These are phyloP conservation scores for Eunapius fragilis DNA, from an alignment of 37 sponge, comb jelly and placozoan genomes.

Conservation along the genomic window DNA sequence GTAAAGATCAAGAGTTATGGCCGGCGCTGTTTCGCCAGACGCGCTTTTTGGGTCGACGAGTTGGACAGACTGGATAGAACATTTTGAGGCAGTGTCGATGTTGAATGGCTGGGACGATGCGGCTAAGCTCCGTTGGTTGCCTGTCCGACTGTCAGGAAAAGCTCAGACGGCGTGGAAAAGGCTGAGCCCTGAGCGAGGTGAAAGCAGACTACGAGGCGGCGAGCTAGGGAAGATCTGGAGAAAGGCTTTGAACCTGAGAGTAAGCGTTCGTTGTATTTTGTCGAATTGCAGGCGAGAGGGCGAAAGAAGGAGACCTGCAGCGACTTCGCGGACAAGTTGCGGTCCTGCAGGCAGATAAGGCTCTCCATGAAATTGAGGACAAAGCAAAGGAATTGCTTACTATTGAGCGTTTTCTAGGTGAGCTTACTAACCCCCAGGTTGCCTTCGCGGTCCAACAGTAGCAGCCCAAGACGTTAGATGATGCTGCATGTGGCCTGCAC, in stretches of 20 bases:
- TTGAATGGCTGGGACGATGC: conserved; percentile 16
- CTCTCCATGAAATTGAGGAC: conserved; percentile 4
- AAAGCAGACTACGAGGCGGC: not conserved
- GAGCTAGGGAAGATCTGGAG: conserved; percentile 1
- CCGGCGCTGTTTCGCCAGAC: conserved; percentile 11
- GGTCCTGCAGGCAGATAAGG: conserved; percentile 14
- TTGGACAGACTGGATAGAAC: conserved; percentile 22
- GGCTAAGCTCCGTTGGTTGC: no score
- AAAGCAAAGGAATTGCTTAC: no score
- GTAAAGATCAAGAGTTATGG: no score
- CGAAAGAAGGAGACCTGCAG: conserved; percentile 5
- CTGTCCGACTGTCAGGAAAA: no score
- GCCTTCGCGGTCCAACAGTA: conserved; percentile 41
- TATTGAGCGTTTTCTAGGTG: no score
- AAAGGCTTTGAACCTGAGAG: conserved; percentile 18
- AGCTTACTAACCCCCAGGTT: conserved; percentile 26
- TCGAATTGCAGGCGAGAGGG: not conserved
- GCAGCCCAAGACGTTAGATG: conserved; percentile 41
- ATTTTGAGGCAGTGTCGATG: not conserved
- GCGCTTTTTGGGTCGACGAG: not conserved
- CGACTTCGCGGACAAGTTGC: conserved; percentile 5
- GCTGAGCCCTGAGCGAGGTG: not conserved
- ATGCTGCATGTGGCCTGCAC: conserved; percentile 53
- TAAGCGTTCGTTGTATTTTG: no score
- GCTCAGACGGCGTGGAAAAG: conserved; percentile 18